A percentile compares a stretch with the other conserved stretches of the same genome.
Conservation (phyloP, 1,140 invertebrate genomes). For the Papilio dardanus region DNA sequence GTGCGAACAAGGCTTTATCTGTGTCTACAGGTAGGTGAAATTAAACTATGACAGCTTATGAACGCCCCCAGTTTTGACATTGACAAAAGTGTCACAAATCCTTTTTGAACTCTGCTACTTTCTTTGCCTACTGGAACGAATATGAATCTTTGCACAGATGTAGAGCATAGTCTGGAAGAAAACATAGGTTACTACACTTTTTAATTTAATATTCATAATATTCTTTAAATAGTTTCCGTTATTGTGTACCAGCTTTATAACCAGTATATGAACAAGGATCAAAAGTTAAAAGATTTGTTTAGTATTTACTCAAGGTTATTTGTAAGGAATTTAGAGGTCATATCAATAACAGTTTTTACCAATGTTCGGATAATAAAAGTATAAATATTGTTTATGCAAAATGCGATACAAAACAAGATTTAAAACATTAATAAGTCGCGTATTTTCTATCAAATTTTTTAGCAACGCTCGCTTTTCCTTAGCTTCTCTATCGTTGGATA, state of each 20-base stretch:
- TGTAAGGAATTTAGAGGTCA: background rate
- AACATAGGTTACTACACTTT: too few relatives aligned
- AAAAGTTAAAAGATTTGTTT: background rate
- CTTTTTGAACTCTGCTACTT: too few relatives aligned
- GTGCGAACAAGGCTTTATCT: too few relatives aligned
- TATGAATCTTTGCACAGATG: too few relatives aligned
- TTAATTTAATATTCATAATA: too few relatives aligned
- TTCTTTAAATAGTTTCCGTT: background rate
- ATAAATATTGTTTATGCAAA: background rate
- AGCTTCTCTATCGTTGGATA: constrained; percentile 6
- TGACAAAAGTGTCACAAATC: too few relatives aligned
- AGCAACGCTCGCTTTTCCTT: background rate
- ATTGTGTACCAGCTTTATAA: background rate
- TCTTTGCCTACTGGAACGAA: too few relatives aligned
- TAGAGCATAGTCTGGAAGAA: too few relatives aligned
- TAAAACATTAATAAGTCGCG: too few relatives aligned
- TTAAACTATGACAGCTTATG: too few relatives aligned
- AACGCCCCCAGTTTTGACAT: too few relatives aligned
- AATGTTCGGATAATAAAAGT: background rate
- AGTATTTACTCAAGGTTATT: background rate
- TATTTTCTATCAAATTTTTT: background rate
- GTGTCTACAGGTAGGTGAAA: too few relatives aligned
- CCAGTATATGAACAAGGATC: background rate
- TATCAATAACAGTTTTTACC: background rate
- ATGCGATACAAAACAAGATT: background rate